Base-by-base conservation (phyloP, 2,888 invertebrate species). In the Caradrina clavipalpis region DNA sequence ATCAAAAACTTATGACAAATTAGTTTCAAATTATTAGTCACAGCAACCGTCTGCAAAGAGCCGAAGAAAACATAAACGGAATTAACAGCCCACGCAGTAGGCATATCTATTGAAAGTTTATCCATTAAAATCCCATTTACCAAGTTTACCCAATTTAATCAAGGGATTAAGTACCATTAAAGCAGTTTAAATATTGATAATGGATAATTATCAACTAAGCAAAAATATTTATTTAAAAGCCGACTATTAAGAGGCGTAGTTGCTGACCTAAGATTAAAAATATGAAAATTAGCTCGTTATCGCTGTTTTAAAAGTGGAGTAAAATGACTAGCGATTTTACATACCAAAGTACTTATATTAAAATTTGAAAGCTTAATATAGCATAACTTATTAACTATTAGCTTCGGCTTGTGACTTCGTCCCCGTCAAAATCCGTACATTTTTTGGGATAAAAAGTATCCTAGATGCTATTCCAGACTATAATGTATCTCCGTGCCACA, bases 71-170 rank as follows among this genome's bases (percentile, higher is more conserved):
- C 58, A 73, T 73, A 65, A 75, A 71, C 57, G 62, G 64, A 78
- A 70, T 72, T 60, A 81, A 73, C 64, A 66, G 61, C 49, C 62
- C 56, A 61, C 65, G 68, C 75, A 64, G 68, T 78, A 81, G 74
- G 81, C 77, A 79, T 78, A 83, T 78, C 75, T 80, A 77, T 80
- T 75, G 69, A 85, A 89, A 88, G 84, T 89, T 87, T 83, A 67
- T 81, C 79, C 84, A 89, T 88, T 88, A 86, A 86, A 87, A 85
- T 69, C 78, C 80, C 84, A 86, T 88, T 89, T 79, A 80, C 81
- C 64, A 86, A 89, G 80, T 86, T 87, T 78, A 74, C 54, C 75
- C 82, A 84, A 85, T 85, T 86, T 80, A 82, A 84, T 85, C 63
- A 85, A 82, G 77, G 83, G 78, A 57, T 76, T 77, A 82, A 85